Evolutionary conservation across 2,888 invertebrate genomes (phyloP).

Genomic region (Caenorhabditis plicata): DNA sequence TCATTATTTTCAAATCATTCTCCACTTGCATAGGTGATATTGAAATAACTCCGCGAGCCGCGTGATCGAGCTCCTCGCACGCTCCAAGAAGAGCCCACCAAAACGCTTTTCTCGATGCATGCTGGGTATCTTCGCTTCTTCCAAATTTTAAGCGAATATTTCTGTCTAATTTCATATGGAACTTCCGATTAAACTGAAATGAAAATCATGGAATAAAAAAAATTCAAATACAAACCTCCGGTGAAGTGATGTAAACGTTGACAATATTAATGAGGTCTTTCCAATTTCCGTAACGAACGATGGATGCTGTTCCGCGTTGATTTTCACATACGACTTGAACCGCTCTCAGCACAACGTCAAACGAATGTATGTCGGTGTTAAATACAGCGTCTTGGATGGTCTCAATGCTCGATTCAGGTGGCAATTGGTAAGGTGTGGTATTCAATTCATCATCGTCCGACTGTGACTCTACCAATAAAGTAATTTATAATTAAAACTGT

Average conservation of each 20-base stretch:
- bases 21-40: constrained; percentile 17
- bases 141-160: constrained; percentile 17
- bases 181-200: constrained; percentile 23
- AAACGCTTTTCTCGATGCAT: constrained; percentile 1
- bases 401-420: constrained; percentile 18
- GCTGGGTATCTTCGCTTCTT: constrained; percentile 12
- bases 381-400: constrained; percentile 37
- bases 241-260: constrained; percentile 23
- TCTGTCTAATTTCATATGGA: constrained; percentile 23
- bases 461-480: neutral
- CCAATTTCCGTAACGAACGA: constrained; percentile 32
- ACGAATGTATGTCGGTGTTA: constrained; percentile 52
- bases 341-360: constrained; percentile 57
- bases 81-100: constrained; percentile 32
- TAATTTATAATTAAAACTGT: neutral
- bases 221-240: constrained; percentile 4
- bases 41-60: constrained; percentile 18
- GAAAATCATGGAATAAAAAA: constrained; percentile 1
- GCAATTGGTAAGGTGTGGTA: constrained; percentile 14
- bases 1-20: constrained; percentile 21
- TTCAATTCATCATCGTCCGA: neutral
- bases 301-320: no score
- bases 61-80: constrained; percentile 28
- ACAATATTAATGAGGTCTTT: constrained; percentile 20
- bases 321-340: no score